These are phyloP conservation scores for Arvicanthis niloticus DNA, from an alignment of 2,113 vertebrate genomes.

Conservation along the genomic window DNA sequence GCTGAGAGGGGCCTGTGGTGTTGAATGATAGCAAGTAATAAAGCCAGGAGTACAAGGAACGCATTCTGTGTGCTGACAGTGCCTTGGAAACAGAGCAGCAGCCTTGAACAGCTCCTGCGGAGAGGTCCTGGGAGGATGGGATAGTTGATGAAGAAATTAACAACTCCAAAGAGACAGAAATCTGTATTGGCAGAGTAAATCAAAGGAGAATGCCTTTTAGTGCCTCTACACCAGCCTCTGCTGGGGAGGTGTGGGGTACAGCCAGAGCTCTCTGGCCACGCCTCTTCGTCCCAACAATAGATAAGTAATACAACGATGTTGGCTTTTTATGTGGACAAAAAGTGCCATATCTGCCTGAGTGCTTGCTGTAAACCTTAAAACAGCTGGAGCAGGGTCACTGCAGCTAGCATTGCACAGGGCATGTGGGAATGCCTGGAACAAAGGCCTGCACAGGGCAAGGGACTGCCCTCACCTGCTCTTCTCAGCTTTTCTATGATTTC, in stretches of 20 bases:
- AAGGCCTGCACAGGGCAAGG: not conserved
- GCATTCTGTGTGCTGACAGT: slow-evolving; percentile 34
- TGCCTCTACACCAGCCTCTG: not conserved
- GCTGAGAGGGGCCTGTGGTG: not conserved
- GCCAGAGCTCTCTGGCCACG: not conserved
- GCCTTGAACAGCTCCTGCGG: not conserved
- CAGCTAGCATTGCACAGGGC: not conserved
- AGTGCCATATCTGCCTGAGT: not conserved
- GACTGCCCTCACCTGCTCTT: not conserved
- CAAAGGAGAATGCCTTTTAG: not conserved
- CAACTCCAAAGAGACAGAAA: slow-evolving; percentile 39
- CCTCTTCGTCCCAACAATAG: not conserved
- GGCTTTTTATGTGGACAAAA: not conserved
- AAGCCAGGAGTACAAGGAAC: slow-evolving; percentile 27
- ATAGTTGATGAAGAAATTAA: slow-evolving; percentile 52
- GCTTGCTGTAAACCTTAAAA: not conserved
- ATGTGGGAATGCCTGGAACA: not conserved
- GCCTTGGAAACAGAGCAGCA: not conserved
- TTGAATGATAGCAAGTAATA: slow-evolving; percentile 4
- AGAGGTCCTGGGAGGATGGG: not conserved
- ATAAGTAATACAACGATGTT: not conserved
- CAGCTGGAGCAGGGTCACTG: not conserved
- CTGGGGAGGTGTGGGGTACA: not conserved
- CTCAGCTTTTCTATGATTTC: not conserved
- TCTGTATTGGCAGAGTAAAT: not conserved